Evolutionary conservation across 2,888 invertebrate genomes (phyloP).

Genomic region (Celastrina argiolus): DNA sequence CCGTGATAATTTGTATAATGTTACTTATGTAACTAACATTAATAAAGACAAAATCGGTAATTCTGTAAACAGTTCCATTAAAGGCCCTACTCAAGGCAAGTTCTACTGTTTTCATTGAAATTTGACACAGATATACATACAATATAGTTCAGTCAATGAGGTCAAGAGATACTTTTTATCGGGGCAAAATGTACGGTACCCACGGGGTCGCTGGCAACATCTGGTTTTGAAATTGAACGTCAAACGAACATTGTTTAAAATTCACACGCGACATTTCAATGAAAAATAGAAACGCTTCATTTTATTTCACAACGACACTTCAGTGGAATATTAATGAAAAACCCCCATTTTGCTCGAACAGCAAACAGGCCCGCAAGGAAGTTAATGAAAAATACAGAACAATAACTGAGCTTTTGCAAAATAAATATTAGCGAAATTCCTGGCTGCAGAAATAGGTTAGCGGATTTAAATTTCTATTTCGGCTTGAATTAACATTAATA

Average conservation of each 20-base stretch:
- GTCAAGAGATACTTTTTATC: no score
- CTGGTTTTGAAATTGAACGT: not conserved
- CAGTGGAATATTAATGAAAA: conserved; percentile 16
- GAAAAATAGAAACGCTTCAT: conserved; percentile 2
- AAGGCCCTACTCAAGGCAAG: no score
- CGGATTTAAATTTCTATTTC: not conserved
- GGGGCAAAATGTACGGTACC: no score
- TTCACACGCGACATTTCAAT: not conserved
- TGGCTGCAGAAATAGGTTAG: not conserved
- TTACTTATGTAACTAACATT: no score
- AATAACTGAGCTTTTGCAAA: conserved; percentile 4
- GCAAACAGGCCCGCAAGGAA: conserved; percentile 20
- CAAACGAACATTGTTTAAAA: not conserved
- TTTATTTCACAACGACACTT: conserved; percentile 13
- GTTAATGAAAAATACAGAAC: conserved; percentile 18
- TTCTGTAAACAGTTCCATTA: no score
- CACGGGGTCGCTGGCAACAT: no score
- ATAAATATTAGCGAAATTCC: conserved; percentile 1
- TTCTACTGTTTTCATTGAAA: no score
- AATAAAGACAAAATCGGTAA: no score
- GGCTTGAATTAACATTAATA: not conserved
- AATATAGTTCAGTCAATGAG: no score
- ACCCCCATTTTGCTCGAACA: conserved; percentile 10
- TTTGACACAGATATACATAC: no score
- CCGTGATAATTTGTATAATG: no score